Evolutionary conservation across 2,113 vertebrate genomes (phyloP), one percentile per base, ranked within the genome.

Genomic region (Blennius ocellaris): DNA sequence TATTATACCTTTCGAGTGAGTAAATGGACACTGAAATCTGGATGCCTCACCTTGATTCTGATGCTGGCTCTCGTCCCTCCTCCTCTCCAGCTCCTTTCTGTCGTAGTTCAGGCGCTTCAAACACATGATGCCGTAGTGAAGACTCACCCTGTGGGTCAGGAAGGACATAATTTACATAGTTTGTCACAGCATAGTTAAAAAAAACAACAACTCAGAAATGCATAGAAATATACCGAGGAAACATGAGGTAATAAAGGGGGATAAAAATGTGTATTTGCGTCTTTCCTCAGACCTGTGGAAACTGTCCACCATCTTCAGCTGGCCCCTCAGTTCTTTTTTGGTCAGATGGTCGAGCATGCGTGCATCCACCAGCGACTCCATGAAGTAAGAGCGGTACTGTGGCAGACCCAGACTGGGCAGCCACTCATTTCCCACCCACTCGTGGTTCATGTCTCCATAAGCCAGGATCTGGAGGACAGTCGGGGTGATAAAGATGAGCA

Each of bases 271-370:
- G 2, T 30, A 30, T 30, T 6, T 6, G 41, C 7, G 53, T 1
- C 36, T 11, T 57, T 14, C 49, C 17, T 73, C 64, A 64, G 64
- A 97, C 96, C 96, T 95, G 92, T 98, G 96, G 87, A 98, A 98
- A 86, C 96, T 97, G 93, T 98, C 96, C 86, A 97, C 96, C 96
- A 98, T 98, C 90, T 98, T 97, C 58, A 97, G 94, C 72, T 98
- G 96, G 14, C 96, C 96, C 45, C 96, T 94, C 66, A 98, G 93
- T 81, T 98, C 96, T 85, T 98, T 98, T 91, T 98, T 98, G 92
- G 96, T 98, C 30, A 98, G 93, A 65, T 98, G 96, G 67, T 98
- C 96, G 3, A 98, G 89, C 96, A 98, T 98, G 40, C 96, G 95
- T 7, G 96, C 96, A 17, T 98, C 96, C 65, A 98, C 96, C 87